Conservation (phyloP, 2,888 invertebrate species). For the Campoplex nolae region DNA sequence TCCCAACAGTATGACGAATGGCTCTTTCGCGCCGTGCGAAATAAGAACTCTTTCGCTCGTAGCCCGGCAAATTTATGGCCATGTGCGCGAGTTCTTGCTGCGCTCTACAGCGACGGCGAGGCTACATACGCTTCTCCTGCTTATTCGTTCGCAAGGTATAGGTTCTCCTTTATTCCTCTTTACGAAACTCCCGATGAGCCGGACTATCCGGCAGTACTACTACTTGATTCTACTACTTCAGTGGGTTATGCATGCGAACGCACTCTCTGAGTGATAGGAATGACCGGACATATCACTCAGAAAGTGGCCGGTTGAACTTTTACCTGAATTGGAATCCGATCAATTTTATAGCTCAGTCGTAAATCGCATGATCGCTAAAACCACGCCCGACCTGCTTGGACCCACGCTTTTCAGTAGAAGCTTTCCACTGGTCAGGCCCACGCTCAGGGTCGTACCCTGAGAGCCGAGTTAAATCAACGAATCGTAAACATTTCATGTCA, state of each 20-base stretch:
- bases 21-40: slow-evolving; percentile 68
- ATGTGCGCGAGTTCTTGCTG: slow-evolving; percentile 47
- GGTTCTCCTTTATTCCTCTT: background rate
- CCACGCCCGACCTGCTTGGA: slow-evolving; percentile 54
- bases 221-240: slow-evolving; percentile 63
- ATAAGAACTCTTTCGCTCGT: slow-evolving; percentile 69
- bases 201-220: slow-evolving; percentile 48
- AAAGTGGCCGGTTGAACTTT: slow-evolving; percentile 45
- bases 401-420: slow-evolving; percentile 9
- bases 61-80: slow-evolving; percentile 61
- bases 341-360: slow-evolving; percentile 66
- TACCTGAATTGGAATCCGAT: slow-evolving; percentile 66
- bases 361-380: slow-evolving; percentile 56
- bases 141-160: background rate
- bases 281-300: background rate
- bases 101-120: background rate
- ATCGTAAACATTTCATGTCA: background rate
- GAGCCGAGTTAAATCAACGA: background rate
- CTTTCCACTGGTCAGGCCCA: background rate
- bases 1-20: slow-evolving; percentile 70
- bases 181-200: slow-evolving; percentile 36
- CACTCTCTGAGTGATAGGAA: slow-evolving; percentile 61
- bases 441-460: background rate
- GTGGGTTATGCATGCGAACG: slow-evolving; percentile 67
- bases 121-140: slow-evolving; percentile 23